Base-by-base conservation (phyloP, 1,140 invertebrate genomes). In the Drepana arcuata region DNA sequence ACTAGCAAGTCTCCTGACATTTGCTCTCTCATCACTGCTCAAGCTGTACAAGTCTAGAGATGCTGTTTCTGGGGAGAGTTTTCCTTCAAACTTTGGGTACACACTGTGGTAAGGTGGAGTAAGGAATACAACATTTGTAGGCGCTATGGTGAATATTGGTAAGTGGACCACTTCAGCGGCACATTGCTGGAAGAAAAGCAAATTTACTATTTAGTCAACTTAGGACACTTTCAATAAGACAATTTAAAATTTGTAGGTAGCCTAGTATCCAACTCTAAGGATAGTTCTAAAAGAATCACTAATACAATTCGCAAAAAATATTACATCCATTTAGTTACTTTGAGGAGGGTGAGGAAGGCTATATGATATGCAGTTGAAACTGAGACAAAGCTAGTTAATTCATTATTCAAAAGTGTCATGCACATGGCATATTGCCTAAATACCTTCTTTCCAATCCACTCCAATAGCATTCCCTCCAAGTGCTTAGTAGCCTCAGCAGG, bases 61-160 rank as follows among this genome's bases (percentile, higher is more conserved):
- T 31, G 66, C 46, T 14, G 69, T 64, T 15, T 86, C 78, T 2
- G 83, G 59, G 16, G 4, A 4, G 14, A 85, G 51, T 21, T 73
- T 71, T 2, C 69, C 66, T 34, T 84, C 67, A 37, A 87, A 84
- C 12, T 85, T 58, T 27, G 90, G 88, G 67, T 88, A 88, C n/a
- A 90, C 32, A 18, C 85, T 69, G 16, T 68, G 68, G 58, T 88
- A 90, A 28, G 86, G 81, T 16, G 90, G 90, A 16, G 89, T 88
- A 0, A 90, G 65, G 58, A 92, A 90, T 14, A 91, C 40, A 33
- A 85, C 68, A 61, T 86, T 85, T 36, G 85, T 86, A 15, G 90
- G 69, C 28, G 83, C 61, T 12, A 87, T 86, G 14, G 86, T 68
- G 37, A 90, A 89, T 24, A 91, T 75, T 25, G 90, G 90, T 33